Base-by-base conservation (phyloP, 2,113 vertebrate genomes). In the Cebus imitator region DNA sequence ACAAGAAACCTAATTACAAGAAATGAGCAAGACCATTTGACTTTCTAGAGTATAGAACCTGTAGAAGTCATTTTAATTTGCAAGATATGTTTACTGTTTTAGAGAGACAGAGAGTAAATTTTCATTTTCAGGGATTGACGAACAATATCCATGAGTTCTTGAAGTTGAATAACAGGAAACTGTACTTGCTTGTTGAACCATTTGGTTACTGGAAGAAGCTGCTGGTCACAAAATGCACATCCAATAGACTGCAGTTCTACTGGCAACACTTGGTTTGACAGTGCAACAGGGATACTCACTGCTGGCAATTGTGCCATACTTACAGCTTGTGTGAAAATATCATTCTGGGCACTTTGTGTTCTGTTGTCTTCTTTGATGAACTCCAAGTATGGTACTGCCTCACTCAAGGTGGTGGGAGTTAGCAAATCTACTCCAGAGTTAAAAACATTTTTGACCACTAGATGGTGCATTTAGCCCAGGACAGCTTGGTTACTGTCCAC, bases 241-340 rank as follows among this genome's bases (percentile, higher is more conserved):
- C 99, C 99, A 90, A 99, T 99, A 64, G 99, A 99, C 98, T 99
- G 99, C 35, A 99, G 98, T 87, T 99, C 98, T 91, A 99, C 80
- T 48, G 99, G 99, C 98, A 99, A 98, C 57, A 99, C 99, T 72
- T 99, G 98, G 87, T 79, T 64, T 13, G 61, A 30, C 27, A 30
- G 5, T 64, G 61, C 27, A 64, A 12, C 61, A 30, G 61, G 61
- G 95, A 99, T 97, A 30, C 87, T 99, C 96, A 99, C 94, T 5
- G 99, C 99, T 1, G 99, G 99, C 82, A 99, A 96, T 78, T 99
- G 99, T 98, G 99, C 99, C 98, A 99, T 99, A 98, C 99, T 99
- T 94, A 98, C 99, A 61, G 99, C 99, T 96, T 99, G 99, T 1
- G 99, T 99, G 61, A 99, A 99, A 95, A 99, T 93, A 64, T 99